Evolutionary conservation across 2,888 invertebrate genomes (phyloP).

Genomic region (Trissolcus brochymenae): DNA sequence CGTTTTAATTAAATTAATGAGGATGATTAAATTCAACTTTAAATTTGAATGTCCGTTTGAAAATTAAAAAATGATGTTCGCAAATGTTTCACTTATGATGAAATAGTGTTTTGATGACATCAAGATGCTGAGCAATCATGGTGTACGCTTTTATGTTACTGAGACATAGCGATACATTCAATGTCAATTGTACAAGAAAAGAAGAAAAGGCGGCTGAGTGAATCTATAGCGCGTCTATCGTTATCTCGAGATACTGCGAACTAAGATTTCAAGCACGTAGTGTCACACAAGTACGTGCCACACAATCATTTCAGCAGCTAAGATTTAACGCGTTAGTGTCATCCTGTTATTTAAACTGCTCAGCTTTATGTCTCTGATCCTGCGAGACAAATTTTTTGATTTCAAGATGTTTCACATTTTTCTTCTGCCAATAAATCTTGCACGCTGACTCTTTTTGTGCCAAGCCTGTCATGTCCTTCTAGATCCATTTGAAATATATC

Average conservation of each 20-base stretch:
- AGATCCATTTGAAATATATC: too few relatives aligned
- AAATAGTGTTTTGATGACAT: too few relatives aligned
- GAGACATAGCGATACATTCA: conserved; percentile 21
- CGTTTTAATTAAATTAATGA: too few relatives aligned
- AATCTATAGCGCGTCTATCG: conserved; percentile 33
- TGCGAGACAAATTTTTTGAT: conserved; percentile 15
- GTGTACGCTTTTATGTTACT: conserved; percentile 1
- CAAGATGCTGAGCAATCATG: conserved; percentile 3
- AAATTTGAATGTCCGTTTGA: too few relatives aligned
- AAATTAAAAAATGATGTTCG: too few relatives aligned
- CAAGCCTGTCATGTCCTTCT: too few relatives aligned
- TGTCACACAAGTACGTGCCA: conserved; percentile 32
- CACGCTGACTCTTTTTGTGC: too few relatives aligned
- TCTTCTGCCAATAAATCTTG: too few relatives aligned
- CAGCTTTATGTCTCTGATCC: conserved; percentile 27
- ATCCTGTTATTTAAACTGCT: conserved; percentile 33
- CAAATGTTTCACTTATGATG: too few relatives aligned
- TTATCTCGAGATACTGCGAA: conserved; percentile 14
- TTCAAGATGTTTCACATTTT: too few relatives aligned
- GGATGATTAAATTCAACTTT: too few relatives aligned
- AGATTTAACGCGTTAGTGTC: conserved; percentile 23
- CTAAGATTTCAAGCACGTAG: conserved; percentile 45
- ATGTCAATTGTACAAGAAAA: conserved; percentile 31
- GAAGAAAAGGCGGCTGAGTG: conserved; percentile 20
- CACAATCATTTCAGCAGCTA: conserved; percentile 20